Percentiles rank a stretch among this genome's conserved stretches.
phyloP scores from a whole-genome alignment of 2,797 vertebrate genomes.

The Notolabrus celidotus region DNA sequence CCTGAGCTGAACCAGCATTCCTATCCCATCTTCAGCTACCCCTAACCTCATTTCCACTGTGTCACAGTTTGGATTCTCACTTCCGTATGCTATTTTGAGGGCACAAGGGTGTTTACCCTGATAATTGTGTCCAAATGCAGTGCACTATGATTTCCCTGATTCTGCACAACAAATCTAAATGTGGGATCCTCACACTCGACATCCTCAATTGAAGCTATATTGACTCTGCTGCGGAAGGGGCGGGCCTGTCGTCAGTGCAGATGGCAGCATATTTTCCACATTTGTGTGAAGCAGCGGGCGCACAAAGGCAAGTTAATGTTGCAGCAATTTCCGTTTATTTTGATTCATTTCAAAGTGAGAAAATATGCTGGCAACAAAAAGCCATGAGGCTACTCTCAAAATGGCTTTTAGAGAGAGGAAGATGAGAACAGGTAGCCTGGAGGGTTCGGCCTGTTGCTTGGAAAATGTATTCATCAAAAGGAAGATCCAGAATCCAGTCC shows the following conservation, averaged over 20 bases:
- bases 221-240: background rate
- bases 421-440: background rate
- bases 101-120: background rate
- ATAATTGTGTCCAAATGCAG: background rate
- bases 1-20: no score
- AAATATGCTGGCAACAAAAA: no score
- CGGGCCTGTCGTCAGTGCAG: background rate
- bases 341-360: no score
- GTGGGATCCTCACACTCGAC: background rate
- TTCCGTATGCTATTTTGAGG: background rate
- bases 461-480: constrained; percentile 24
- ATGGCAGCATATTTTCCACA: background rate
- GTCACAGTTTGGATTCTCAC: background rate
- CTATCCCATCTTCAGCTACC: no score
- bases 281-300: no score
- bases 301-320: background rate
- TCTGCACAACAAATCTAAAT: background rate
- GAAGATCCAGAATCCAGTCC: background rate
- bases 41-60: no score
- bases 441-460: constrained; percentile 11
- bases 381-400: no score
- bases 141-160: background rate
- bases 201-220: background rate
- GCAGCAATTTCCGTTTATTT: background rate
- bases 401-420: background rate